Base-by-base conservation (phyloP, 1,140 invertebrate species). In the Telenomus remus region DNA sequence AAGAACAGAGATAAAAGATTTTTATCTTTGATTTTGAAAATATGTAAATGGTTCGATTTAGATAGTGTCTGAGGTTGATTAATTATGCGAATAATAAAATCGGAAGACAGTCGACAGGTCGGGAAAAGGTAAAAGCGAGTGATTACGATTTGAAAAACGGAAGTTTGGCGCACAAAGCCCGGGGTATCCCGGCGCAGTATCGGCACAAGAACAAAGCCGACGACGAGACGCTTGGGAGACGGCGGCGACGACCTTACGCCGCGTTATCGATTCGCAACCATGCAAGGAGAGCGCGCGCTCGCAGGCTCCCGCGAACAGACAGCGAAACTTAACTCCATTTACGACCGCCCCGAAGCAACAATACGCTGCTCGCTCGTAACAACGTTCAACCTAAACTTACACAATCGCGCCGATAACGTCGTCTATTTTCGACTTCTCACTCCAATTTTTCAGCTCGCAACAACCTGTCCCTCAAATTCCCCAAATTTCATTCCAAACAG, bases 151-250 rank as follows among this genome's bases (percentile, higher is more conserved):
- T 27, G 19, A 27, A n/a, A n/a, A 27, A 27, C 19, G 19, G 19
- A 70, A 76, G 65, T 76, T 70, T 60, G 56, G 54, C 49, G 48
- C 50, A 53, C 50, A 74, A 78, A 74, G 56, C 55, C 43, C 66
- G 47, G 60, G 63, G 53, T 61, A 73, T 77, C 65, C 65, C 59
- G 75, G 61, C 59, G 78, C 59, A 61, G 60, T 66, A 71, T 74
- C 68, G 66, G 71, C 66, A 65, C 61, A 59, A 73, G 72, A 76
- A 78, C 68, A 80, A 78, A 70, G 69, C 50, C 56, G 44, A 65
- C 68, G 68, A 78, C 79, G 77, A 81, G 77, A 79, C 77, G 64
- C 68, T 71, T 71, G 71, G 71, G 77, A 81, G 77, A 81, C 79
- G 75, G 51, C 75, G 79, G 63, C 74, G 79, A 76, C 79, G 76